Evolutionary conservation across 2,113 vertebrate genomes (phyloP).

Genomic region (Mastomys coucha): DNA sequence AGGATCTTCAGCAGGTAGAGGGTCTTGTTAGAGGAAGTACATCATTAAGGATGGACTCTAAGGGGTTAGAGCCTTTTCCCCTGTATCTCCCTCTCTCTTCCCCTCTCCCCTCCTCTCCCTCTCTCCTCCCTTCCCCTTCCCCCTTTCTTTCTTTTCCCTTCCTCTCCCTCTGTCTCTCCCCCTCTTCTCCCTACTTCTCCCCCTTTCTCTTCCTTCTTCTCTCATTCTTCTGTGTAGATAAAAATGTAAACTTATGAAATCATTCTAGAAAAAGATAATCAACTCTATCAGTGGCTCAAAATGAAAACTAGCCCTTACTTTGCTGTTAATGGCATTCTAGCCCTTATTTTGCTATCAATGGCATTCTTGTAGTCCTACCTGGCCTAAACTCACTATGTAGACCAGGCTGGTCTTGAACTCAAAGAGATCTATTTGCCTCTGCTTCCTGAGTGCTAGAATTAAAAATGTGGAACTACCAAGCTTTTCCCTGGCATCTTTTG

Average conservation of each 20-base stretch:
- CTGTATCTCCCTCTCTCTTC: neutral
- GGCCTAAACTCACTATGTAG: neutral
- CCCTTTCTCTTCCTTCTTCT: neutral
- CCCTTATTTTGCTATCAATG: neutral
- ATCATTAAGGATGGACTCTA: neutral
- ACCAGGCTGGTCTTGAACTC: neutral
- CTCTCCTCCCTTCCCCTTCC: neutral
- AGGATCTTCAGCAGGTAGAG: too few relatives aligned
- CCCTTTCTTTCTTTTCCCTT: neutral
- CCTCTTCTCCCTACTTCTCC: neutral
- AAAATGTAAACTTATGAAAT: neutral
- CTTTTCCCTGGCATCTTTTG: neutral
- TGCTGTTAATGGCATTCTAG: neutral
- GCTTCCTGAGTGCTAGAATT: neutral
- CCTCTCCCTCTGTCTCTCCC: fast-evolving
- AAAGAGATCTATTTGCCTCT: neutral
- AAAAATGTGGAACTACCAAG: neutral
- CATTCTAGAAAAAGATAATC: neutral
- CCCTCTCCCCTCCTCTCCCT: neutral
- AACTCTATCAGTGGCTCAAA: neutral
- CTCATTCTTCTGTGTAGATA: neutral
- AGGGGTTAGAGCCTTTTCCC: neutral
- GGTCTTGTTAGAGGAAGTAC: neutral
- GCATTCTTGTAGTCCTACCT: neutral
- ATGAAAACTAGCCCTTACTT: neutral